Evolutionary conservation across 92 coral and sea anemone genomes (phyloP).

Genomic region (Zoanthus solanderi): DNA sequence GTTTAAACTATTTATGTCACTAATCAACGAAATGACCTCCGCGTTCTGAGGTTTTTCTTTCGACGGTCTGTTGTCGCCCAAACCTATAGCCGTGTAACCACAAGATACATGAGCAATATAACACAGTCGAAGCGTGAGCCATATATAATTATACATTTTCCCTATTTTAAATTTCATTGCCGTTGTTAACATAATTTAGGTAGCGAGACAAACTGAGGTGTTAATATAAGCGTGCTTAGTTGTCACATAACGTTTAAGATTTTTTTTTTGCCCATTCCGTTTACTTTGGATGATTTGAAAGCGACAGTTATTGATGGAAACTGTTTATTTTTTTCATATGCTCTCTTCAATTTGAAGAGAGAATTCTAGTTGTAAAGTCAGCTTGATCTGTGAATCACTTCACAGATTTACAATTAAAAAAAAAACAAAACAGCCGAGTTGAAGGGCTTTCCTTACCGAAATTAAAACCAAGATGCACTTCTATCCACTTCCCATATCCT

Average conservation of each 20-base stretch:
- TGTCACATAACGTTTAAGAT: conserved; percentile 18
- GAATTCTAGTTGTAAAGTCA: conserved; percentile 19
- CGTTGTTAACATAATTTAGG: conserved; percentile 79
- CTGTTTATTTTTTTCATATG: conserved; percentile 35
- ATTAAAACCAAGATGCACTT: not conserved
- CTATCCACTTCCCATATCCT: no score
- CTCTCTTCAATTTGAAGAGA: conserved; percentile 50
- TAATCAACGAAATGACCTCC: conserved; percentile 15
- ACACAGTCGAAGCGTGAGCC: not conserved
- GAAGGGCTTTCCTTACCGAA: not conserved
- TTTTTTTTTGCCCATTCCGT: not conserved
- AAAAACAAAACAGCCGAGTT: not conserved
- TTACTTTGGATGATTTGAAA: not conserved
- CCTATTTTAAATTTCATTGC: conserved; percentile 42
- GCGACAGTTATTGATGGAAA: conserved; percentile 27
- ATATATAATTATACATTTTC: conserved; percentile 32
- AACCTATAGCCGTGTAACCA: conserved; percentile 26
- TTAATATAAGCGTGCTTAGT: conserved; percentile 67
- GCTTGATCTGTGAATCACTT: conserved; percentile 50
- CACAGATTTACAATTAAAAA: conserved; percentile 33
- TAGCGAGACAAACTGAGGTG: conserved; percentile 75
- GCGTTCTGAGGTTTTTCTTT: not conserved
- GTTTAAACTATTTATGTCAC: conserved; percentile 2
- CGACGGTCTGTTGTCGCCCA: conserved; percentile 20
- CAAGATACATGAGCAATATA: conserved; percentile 27